Base-by-base conservation (phyloP, 64 coral and sea anemone genomes). In the Anthopleura sola region DNA sequence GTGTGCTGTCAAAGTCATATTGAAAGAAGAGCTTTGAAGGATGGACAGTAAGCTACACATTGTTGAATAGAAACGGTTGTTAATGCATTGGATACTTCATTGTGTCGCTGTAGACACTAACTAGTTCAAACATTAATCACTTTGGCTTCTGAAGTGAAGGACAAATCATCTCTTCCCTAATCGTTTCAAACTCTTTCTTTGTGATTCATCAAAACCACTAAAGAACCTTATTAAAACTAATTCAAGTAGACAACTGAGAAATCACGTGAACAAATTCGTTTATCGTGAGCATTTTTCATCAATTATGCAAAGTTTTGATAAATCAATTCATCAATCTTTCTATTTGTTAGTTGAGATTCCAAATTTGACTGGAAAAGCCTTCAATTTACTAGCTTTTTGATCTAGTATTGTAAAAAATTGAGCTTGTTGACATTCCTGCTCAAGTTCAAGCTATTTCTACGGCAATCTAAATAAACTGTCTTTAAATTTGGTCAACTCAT, bases 381-480 rank as follows among this genome's bases (percentile, higher is more conserved):
- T 11, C 21, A 46, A 40, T 37, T 77, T 13, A 36, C 75, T 20
- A 21, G 38, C 13, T 48, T 79, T 44, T 38, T 6, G 5, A n/a
- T 12, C 16, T 34, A 33, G 75, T 77, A 18, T 24, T n/a, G 15
- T n/a, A 79, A 44, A n/a, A 44, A 26, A 79, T 44, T 13, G 13
- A 38, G 20, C 36, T 17, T 79, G 19, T 79, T 79, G 36, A 48
- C 76, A 79, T 79, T 79, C 76, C 76, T 47, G 6, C 21, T 77
- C 34, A 47, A 48, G 24, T 16, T 38, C 2, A 38, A 48, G 39
- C 76, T 48, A 79, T 79, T 48, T 79, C 76, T 79, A 79, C 47
- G 76, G 76, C 76, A 44, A 79, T 79, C 76, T 47, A 79, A 79
- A 79, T 48, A 79, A 71, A 71, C 66, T 71, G 66, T 34, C 66